These are phyloP conservation scores for Chelon labrosus DNA, from an alignment of 2,797 vertebrate species.

Conservation along the genomic window DNA sequence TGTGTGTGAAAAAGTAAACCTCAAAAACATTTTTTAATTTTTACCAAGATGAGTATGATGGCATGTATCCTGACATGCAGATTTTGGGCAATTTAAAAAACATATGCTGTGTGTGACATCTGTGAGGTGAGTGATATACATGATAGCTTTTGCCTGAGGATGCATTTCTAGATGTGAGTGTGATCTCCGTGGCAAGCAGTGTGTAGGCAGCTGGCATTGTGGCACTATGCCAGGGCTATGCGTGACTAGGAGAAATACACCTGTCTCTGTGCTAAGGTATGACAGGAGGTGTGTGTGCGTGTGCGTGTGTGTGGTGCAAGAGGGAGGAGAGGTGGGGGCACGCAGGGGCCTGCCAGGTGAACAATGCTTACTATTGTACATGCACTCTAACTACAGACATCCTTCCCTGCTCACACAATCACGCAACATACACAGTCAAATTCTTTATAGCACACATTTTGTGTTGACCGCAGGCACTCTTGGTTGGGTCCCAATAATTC, in stretches of 20 bases:
- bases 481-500: slow-evolving; percentile 75
- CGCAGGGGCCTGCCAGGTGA: slow-evolving; percentile 89
- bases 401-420: slow-evolving; percentile 55
- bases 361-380: slow-evolving; percentile 94
- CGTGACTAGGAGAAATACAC: slow-evolving; percentile 92
- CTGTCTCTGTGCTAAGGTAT: slow-evolving; percentile 91
- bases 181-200: slow-evolving; percentile 49
- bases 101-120: not conserved
- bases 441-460: slow-evolving; percentile 81
- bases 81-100: not conserved
- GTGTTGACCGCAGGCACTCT: slow-evolving; percentile 79
- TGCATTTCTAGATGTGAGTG: slow-evolving; percentile 26
- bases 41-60: not conserved
- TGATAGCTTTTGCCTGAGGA: slow-evolving; percentile 17
- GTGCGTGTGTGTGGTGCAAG: too few species aligned
- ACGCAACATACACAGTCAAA: slow-evolving; percentile 68
- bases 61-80: not conserved
- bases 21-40: slow-evolving; percentile 18
- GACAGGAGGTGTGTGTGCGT: slow-evolving; percentile 11
- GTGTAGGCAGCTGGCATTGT: slow-evolving; percentile 80
- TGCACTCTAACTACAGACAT: slow-evolving; percentile 81
- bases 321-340: slow-evolving; percentile 82
- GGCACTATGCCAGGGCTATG: slow-evolving; percentile 83
- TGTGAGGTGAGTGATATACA: not conserved
- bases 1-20: slow-evolving; percentile 29